A percentile compares a stretch with the other conserved stretches of the same genome.
phyloP scores from a whole-genome alignment of 2,888 invertebrate species.

The Drosophila glabriapex region DNA sequence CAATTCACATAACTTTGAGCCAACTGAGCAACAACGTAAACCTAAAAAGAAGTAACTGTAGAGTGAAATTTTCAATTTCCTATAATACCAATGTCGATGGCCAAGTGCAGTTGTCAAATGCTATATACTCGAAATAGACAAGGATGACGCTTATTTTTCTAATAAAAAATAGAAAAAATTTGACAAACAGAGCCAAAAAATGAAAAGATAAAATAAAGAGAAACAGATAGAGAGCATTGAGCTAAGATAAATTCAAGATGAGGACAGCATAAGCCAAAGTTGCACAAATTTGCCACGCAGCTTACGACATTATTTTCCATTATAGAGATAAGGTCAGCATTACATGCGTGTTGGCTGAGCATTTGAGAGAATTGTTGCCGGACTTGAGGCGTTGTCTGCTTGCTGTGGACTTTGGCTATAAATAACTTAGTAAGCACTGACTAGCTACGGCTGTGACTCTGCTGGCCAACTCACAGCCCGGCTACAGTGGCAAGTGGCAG shows the following conservation, averaged over 20 bases:
- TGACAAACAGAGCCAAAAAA: conserved; percentile 26
- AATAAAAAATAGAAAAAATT: conserved; percentile 32
- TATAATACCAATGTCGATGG: conserved; percentile 23
- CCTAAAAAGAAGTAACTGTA: not conserved
- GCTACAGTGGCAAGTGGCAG: conserved; percentile 33
- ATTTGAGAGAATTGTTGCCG: conserved; percentile 1
- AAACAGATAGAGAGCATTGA: conserved; percentile 24
- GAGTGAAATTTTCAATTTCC: conserved; percentile 22
- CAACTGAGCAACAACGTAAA: conserved; percentile 38
- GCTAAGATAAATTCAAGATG: conserved; percentile 51
- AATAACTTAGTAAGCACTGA: conserved; percentile 62
- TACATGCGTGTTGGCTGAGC: conserved; percentile 8
- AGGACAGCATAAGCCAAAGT: conserved; percentile 51
- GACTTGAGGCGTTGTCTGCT: conserved; percentile 41
- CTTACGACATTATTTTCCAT: conserved; percentile 66
- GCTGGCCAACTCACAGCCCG: conserved; percentile 30
- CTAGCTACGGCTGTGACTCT: conserved; percentile 10
- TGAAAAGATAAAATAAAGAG: not conserved
- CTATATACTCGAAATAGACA: conserved; percentile 39
- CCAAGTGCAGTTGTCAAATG: conserved; percentile 55
- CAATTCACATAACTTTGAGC: conserved; percentile 33
- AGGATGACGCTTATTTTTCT: conserved; percentile 33
- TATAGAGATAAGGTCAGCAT: conserved; percentile 50
- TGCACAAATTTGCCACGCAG: conserved; percentile 23
- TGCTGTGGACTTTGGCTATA: conserved; percentile 41